A percentile compares a stretch with the other conserved stretches of the same genome.
phyloP scores from a whole-genome alignment of 1,140 invertebrate genomes.

The Triops cancriformis region DNA sequence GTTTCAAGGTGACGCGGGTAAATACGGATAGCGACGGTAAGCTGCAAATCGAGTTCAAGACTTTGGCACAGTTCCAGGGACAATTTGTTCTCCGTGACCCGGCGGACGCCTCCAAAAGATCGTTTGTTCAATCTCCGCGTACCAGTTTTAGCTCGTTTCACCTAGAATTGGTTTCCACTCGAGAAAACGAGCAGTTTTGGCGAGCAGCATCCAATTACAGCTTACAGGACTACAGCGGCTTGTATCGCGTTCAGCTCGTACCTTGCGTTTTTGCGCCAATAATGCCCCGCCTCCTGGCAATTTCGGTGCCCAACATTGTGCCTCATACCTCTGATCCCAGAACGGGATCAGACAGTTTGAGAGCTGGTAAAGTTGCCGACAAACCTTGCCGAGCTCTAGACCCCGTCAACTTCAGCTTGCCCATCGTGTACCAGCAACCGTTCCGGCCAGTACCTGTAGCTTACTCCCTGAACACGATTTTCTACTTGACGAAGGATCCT shows the following conservation, averaged over 20 bases:
- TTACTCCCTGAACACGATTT: conserved; percentile 40
- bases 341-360: conserved; percentile 26
- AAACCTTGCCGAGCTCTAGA: conserved; percentile 38
- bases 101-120: conserved; percentile 15
- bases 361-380: not conserved
- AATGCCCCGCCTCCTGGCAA: conserved; percentile 2
- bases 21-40: conserved; percentile 40
- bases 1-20: conserved; percentile 40
- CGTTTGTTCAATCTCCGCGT: conserved; percentile 36
- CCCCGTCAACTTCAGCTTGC: conserved; percentile 41
- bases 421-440: conserved; percentile 44
- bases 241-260: conserved; percentile 41
- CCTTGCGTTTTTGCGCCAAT: conserved; percentile 36
- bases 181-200: conserved; percentile 45
- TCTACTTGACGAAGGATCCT: conserved; percentile 41
- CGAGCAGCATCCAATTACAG: conserved; percentile 41
- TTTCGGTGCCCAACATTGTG: conserved; percentile 33
- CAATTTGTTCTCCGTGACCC: conserved; percentile 41
- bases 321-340: conserved; percentile 35
- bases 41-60: conserved; percentile 42
- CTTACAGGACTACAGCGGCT: conserved; percentile 42
- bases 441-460: conserved; percentile 42
- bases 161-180: conserved; percentile 42
- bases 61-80: conserved; percentile 43
- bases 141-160: conserved; percentile 37